Percentiles rank a stretch among this genome's conserved stretches.
Evolutionary conservation across 2,888 invertebrate species (phyloP).

Genomic region (Cloeon dipterum): DNA sequence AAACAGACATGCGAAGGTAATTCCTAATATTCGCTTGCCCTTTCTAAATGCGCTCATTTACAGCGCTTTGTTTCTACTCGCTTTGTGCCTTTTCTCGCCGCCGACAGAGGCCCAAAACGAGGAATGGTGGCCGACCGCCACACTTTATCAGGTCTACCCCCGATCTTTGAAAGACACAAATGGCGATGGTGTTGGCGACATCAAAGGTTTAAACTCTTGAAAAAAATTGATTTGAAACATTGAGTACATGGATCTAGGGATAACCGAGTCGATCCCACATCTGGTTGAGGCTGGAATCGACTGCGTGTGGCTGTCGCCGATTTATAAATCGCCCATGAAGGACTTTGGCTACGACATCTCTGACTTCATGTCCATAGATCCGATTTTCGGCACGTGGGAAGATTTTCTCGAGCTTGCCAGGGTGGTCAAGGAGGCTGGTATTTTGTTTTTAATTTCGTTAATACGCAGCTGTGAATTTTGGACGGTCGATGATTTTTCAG

Average conservation of each 20-base stretch:
- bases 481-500: too few species aligned
- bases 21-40: too few species aligned
- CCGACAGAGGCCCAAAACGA: neutral
- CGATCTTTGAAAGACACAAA: conserved; percentile 24
- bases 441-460: too few species aligned
- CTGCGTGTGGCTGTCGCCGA: conserved; percentile 65
- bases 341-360: conserved; percentile 79
- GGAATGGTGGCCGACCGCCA: conserved; percentile 26
- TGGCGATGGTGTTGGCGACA: conserved; percentile 24
- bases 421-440: conserved; percentile 29
- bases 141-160: conserved; percentile 23
- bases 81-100: too few species aligned
- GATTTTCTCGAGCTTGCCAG: conserved; percentile 38
- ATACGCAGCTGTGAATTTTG: too few species aligned
- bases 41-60: too few species aligned
- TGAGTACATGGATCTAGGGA: too few species aligned
- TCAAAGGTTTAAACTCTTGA: conserved; percentile 15
- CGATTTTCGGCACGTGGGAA: conserved; percentile 44
- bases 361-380: conserved; percentile 46
- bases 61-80: too few species aligned
- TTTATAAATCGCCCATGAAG: conserved; percentile 59
- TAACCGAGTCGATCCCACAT: conserved; percentile 32
- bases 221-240: too few species aligned
- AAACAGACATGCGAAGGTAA: too few species aligned
- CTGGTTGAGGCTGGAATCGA: conserved; percentile 43